A percentile compares a stretch with the other conserved stretches of the same genome.
Conservation (phyloP, 2,888 invertebrate species). For the Barypeithes pellucidus region DNA sequence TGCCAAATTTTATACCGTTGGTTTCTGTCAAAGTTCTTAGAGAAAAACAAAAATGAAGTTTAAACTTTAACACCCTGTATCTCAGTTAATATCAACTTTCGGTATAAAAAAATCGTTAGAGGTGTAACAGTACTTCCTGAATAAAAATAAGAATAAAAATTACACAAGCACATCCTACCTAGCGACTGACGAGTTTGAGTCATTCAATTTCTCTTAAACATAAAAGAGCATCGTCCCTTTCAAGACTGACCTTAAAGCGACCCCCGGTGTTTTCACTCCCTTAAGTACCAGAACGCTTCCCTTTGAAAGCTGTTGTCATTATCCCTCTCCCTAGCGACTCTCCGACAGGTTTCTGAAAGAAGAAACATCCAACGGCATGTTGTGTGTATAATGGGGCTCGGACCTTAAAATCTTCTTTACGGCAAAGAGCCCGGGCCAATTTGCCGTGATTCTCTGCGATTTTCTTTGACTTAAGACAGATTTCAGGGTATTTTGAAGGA, state of each 20-base stretch:
- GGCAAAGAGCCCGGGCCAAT: conserved; percentile 9
- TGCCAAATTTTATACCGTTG: too few species aligned
- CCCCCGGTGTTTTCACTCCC: conserved; percentile 19
- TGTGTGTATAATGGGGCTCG: conserved; percentile 29
- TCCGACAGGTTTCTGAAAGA: conserved; percentile 36
- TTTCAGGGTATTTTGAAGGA: background rate
- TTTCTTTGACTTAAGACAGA: conserved; percentile 18
- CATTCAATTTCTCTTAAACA: conserved; percentile 1
- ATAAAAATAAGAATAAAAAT: too few species aligned
- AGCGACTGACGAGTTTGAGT: background rate
- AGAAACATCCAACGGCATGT: conserved; percentile 37
- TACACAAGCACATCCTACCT: too few species aligned
- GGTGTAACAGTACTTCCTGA: too few species aligned
- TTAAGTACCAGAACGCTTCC: conserved; percentile 26
- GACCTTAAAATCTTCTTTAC: conserved; percentile 30
- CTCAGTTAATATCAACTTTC: too few species aligned
- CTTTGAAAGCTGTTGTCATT: conserved; percentile 22
- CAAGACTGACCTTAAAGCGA: conserved; percentile 3
- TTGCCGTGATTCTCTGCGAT: conserved; percentile 21
- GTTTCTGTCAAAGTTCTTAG: too few species aligned
- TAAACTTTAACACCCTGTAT: too few species aligned
- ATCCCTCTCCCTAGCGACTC: conserved; percentile 34
- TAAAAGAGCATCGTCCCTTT: conserved; percentile 18
- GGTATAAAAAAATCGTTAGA: too few species aligned
- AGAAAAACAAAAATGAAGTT: too few species aligned